Base-by-base conservation (phyloP, 2,797 vertebrate genomes). In the Sardinella longiceps region DNA sequence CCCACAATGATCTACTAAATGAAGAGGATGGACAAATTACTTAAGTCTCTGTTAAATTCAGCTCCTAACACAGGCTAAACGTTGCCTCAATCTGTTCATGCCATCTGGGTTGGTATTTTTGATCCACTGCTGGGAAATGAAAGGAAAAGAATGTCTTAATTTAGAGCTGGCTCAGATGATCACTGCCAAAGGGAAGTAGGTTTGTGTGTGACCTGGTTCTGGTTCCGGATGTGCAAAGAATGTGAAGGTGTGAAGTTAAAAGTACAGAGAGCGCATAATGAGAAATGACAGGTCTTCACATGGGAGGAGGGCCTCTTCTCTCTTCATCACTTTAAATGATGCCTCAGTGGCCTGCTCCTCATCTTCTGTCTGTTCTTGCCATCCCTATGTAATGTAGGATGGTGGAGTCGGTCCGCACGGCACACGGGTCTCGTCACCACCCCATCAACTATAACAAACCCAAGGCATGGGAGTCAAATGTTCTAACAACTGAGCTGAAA, bases 171-270 rank as follows among this genome's bases (percentile, higher is more conserved):
- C 37, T 77, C 70, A 43, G 63, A 63, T 30, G n/a, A 33, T 77
- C 37, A 25, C 56, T 10, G 5, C n/a, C 56, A 60, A 60, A 11
- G n/a, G 56, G 18, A 43, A 39, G 5, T 18, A 20, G 70, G 14
- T 77, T 77, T 37, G 70, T 39, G 70, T 77, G 70, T 77, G 70
- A 77, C 37, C 15, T 77, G 70, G 20, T 43, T 77, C 15, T 77
- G 70, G 20, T 43, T 77, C 37, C 33, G 1, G 33, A 77, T 43
- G 70, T 43, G 70, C 14, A 39, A 77, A 39, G 14, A 43, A 23
- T 15, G 63, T 70, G 30, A 20, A 18, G 70, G 37, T 77, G 37
- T 77, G 37, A 25, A 60, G n/a, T 25, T 11, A 25, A 60, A 60
- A n/a, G 23, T 60, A n/a, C 9, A 43, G 46, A 48, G 46, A 10